These are phyloP conservation scores for Corythornis leucogaster DNA, from an alignment of 2,797 vertebrate genomes.

Conservation along the genomic window DNA sequence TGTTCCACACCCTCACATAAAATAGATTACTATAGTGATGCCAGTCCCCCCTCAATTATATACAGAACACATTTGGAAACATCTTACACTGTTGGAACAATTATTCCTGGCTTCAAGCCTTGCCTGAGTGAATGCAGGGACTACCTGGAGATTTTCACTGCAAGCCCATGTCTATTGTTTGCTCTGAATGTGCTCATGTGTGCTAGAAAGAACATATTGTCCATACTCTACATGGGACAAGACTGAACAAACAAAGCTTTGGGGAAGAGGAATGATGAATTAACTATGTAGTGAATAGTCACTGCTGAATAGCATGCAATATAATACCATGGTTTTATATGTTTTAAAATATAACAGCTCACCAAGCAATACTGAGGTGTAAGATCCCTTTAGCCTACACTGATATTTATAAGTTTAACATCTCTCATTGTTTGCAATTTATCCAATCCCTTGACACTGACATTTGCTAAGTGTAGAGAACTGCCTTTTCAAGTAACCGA, in stretches of 20 bases:
- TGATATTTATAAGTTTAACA: not conserved
- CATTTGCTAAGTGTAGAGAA: not conserved
- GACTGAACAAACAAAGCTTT: slow-evolving; percentile 8
- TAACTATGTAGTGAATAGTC: not conserved
- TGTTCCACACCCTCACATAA: not conserved
- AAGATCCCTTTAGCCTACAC: not conserved
- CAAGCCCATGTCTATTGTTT: not conserved
- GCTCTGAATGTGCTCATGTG: not conserved
- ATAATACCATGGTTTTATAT: not conserved
- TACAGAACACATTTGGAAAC: not conserved
- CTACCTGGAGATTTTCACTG: slow-evolving; percentile 6
- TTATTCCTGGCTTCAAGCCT: not conserved
- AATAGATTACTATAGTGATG: not conserved
- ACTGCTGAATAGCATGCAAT: not conserved
- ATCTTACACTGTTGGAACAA: not conserved
- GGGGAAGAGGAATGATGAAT: slow-evolving; percentile 10
- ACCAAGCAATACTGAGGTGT: not conserved
- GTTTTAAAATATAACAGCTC: not conserved
- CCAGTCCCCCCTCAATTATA: not conserved
- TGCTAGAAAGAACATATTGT: slow-evolving; percentile 11
- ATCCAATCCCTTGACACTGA: not conserved
- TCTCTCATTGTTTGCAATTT: not conserved
- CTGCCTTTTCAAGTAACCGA: not conserved
- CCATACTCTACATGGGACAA: not conserved
- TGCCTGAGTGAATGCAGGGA: not conserved